Percentiles rank a stretch among this genome's conserved stretches.
These are phyloP conservation scores for Notoglanidium macrostoma DNA, from an alignment of 2,797 vertebrate species.

Conservation along the genomic window DNA sequence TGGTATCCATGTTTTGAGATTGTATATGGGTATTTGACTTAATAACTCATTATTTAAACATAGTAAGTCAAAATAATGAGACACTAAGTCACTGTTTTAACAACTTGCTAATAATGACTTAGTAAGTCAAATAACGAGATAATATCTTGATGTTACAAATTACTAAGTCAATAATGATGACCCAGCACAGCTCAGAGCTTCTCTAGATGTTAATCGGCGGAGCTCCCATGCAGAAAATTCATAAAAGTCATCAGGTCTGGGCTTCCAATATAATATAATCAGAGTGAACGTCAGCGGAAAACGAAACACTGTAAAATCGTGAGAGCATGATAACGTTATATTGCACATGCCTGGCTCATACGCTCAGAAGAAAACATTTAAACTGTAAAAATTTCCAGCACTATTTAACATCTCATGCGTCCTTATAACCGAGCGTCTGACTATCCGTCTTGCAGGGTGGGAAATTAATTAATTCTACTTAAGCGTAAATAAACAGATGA, in stretches of 20 bases:
- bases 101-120: too few relatives aligned
- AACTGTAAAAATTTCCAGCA: background rate
- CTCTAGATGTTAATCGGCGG: background rate
- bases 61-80: too few relatives aligned
- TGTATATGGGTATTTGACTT: background rate
- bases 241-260: background rate
- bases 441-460: too few relatives aligned
- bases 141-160: too few relatives aligned
- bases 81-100: too few relatives aligned
- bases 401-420: background rate
- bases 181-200: background rate
- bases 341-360: background rate
- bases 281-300: background rate
- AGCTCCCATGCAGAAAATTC: background rate
- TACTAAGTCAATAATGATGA: too few relatives aligned
- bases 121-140: too few relatives aligned
- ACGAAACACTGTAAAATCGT: background rate
- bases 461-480: background rate
- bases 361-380: background rate
- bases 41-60: background rate
- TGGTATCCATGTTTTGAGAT: background rate
- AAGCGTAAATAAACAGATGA: constrained; percentile 16
- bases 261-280: background rate
- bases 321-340: background rate
- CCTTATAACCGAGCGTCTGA: background rate